A percentile compares a stretch with the other conserved stretches of the same genome.
Conservation (phyloP, 2,797 vertebrate species). For the Siniperca obscura region DNA sequence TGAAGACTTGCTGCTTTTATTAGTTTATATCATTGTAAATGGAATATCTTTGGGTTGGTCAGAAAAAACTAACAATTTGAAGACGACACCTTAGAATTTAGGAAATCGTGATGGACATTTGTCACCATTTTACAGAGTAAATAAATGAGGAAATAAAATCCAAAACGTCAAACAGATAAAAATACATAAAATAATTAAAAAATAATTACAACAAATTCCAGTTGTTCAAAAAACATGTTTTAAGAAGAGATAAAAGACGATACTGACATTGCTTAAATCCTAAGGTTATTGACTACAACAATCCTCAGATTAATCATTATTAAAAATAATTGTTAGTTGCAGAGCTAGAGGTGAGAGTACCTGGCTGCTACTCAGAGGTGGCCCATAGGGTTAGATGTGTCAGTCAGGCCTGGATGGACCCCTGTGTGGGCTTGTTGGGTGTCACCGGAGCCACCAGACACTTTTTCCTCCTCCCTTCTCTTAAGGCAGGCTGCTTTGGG, state of each 20-base stretch:
- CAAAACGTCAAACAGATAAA: background rate
- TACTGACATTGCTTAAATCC: background rate
- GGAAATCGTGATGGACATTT: background rate
- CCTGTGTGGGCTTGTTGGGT: conserved; percentile 91
- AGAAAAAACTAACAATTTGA: background rate
- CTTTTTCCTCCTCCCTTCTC: conserved; percentile 98
- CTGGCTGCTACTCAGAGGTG: conserved; percentile 94
- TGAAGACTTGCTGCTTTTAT: background rate
- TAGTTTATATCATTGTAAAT: background rate
- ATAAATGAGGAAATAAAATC: background rate
- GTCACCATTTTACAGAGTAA: background rate
- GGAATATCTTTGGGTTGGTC: background rate
- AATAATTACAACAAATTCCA: background rate
- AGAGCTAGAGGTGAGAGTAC: conserved; percentile 56
- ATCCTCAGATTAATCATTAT: background rate
- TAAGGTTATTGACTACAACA: background rate
- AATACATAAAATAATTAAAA: background rate
- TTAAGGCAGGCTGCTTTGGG: conserved; percentile 99
- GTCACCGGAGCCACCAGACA: conserved; percentile 93
- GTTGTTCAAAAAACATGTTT: background rate
- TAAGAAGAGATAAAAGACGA: background rate
- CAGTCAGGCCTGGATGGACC: conserved; percentile 92
- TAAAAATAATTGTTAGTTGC: background rate
- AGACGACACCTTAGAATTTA: background rate
- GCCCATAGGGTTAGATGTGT: conserved; percentile 98